phyloP scores from a whole-genome alignment of 2,113 vertebrate genomes.

The Bettongia penicillata region DNA sequence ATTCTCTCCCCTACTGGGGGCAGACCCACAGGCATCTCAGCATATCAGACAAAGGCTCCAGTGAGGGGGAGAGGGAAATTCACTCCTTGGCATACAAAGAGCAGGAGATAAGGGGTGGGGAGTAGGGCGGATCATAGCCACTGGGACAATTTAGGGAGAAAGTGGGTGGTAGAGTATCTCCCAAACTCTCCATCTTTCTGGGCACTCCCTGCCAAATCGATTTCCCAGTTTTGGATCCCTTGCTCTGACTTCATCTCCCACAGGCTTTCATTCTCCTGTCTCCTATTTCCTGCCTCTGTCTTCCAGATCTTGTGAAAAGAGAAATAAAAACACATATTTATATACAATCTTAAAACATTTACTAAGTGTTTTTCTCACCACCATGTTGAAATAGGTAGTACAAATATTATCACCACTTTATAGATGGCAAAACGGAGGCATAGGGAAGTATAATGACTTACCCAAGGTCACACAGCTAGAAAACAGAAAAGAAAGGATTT shows the following conservation, averaged over 20 bases:
- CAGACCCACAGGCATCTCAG: constrained; percentile 44
- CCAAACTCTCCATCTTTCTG: not conserved
- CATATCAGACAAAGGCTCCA: constrained; percentile 61
- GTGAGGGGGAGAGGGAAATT: constrained; percentile 34
- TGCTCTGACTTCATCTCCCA: not conserved
- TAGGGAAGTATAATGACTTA: not conserved
- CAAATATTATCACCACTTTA: not conserved
- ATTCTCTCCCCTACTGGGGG: constrained; percentile 53
- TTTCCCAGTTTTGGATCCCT: not conserved
- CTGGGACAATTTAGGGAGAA: not conserved
- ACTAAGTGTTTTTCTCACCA: not conserved
- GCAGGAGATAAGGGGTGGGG: not conserved
- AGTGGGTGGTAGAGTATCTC: not conserved
- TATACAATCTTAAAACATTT: not conserved
- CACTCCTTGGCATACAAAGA: not conserved
- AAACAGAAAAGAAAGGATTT: not conserved
- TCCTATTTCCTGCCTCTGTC: not conserved
- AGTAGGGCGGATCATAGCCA: not conserved
- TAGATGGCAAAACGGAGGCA: not conserved
- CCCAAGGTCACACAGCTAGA: not conserved
- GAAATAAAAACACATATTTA: not conserved
- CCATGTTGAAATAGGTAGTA: not conserved
- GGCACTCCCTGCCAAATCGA: not conserved
- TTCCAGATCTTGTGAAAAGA: not conserved
- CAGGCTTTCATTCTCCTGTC: not conserved